Percentiles rank a stretch among this genome's conserved stretches.
Conservation (phyloP, 2,797 vertebrate genomes). For the Acipenser oxyrinchus region DNA sequence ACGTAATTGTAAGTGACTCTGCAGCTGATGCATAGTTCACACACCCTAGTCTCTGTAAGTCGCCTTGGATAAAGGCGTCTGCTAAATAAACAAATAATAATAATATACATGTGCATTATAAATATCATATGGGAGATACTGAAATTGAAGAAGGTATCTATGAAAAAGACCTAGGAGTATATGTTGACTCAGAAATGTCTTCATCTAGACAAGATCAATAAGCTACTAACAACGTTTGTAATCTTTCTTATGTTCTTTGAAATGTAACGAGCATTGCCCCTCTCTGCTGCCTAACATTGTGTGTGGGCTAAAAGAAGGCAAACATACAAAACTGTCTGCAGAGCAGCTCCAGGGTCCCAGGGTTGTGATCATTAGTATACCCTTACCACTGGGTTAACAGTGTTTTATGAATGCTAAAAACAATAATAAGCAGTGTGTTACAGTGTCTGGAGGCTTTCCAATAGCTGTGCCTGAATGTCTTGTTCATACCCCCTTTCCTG, state of each 20-base stretch:
- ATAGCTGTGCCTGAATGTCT: neutral
- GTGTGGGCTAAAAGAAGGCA: neutral
- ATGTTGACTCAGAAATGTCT: no score
- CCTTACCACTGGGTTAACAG: neutral
- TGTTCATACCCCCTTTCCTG: neutral
- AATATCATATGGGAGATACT: no score
- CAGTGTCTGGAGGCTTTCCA: conserved; percentile 4
- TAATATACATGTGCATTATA: no score
- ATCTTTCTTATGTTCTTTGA: neutral
- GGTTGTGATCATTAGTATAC: neutral
- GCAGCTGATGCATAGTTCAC: no score
- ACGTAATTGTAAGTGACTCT: no score
- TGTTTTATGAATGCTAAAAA: conserved; percentile 2
- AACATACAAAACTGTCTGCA: conserved; percentile 8
- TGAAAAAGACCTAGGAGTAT: no score
- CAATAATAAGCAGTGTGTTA: neutral
- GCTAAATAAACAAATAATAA: no score
- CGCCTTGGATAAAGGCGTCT: no score
- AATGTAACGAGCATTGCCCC: neutral
- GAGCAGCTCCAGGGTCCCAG: neutral
- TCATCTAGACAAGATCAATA: no score
- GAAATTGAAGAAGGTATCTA: no score
- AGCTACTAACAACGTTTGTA: no score
- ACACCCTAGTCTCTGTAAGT: no score
- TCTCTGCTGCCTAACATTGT: neutral